Conservation (phyloP, 23 tunicate genomes). For the Clavelina lepadiformis region DNA sequence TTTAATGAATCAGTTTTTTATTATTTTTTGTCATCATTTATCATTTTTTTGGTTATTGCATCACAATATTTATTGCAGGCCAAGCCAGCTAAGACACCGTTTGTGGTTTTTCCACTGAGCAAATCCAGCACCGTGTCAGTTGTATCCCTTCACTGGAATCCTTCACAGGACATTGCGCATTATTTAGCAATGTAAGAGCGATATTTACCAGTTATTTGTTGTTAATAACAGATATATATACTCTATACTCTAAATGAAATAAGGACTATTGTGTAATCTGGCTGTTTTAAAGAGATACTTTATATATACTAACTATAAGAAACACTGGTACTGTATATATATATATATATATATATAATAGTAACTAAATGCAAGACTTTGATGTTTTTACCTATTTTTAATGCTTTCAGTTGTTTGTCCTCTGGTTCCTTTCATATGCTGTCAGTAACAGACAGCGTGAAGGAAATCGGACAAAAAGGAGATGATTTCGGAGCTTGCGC, state of each 20-base stretch:
- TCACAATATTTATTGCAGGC: conserved; percentile 29
- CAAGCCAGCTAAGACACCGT: conserved; percentile 83
- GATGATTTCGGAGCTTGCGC: conserved; percentile 68
- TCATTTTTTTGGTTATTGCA: background rate
- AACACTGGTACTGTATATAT: too few relatives aligned
- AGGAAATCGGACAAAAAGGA: conserved; percentile 44
- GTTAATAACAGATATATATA: background rate
- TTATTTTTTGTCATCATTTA: background rate
- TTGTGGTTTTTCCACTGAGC: conserved; percentile 29
- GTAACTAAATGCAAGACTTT: too few relatives aligned
- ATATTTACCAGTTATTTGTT: background rate
- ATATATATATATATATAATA: too few relatives aligned
- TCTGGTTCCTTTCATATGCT: conserved; percentile 71
- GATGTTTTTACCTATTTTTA: too few relatives aligned
- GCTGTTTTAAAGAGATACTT: too few relatives aligned
- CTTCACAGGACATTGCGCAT: conserved; percentile 48
- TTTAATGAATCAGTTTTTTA: background rate
- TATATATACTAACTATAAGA: too few relatives aligned
- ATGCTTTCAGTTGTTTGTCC: conserved; percentile 49
- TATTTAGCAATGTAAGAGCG: conserved; percentile 85
- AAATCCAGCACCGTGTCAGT: conserved; percentile 33
- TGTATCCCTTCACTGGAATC: conserved; percentile 80
- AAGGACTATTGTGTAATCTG: too few relatives aligned
- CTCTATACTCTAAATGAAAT: background rate
- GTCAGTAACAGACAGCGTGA: conserved; percentile 39